Evolutionary conservation across 2,888 invertebrate genomes (phyloP), one percentile per base, ranked within the genome.

Genomic region (Hoplodrina blanda): DNA sequence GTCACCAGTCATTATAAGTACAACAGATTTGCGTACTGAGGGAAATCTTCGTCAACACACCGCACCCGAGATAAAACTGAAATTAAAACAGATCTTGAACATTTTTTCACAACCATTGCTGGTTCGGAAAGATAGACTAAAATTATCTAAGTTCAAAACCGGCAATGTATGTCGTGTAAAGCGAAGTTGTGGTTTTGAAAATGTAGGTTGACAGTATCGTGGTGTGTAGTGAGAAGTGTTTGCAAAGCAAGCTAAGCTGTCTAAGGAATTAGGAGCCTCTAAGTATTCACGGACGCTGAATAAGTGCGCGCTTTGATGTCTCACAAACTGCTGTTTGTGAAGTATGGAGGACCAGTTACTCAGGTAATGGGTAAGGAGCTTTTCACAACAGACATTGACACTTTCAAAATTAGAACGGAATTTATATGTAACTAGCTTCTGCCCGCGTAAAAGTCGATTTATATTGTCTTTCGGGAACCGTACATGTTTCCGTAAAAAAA

Each of bases 231-330:
- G 75, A 61, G 74, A 78, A 82, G 78, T 84, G 82, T 85, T 86
- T 86, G 83, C 76, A 78, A 81, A 82, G 80, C 77, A 81, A 85
- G 81, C 82, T 85, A 82, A 86, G 86, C 85, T 81, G 82, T 83
- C 84, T 86, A 78, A 78, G 82, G 85, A 82, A 85, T 85, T 85
- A 81, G 82, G 76, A 78, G 80, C 61, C 77, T 67, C 74, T 71
- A 78, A 78, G 78, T 79, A 83, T 76, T 71, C 63, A 78, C 60
- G 73, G 73, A 72, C 69, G 73, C 56, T 76, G 78, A 76, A 77
- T 52, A 73, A 78, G 73, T 80, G 65, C 65, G 55, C 69, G 61
- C 83, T 86, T 86, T 86, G 85, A 85, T 81, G 80, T 83, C 62
- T 66, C 69, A 60, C 69, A 71, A 75, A 65, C 71, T 62, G 74